Evolutionary conservation across 2,888 invertebrate species (phyloP).

Genomic region (Scelioninae gen. 1): DNA sequence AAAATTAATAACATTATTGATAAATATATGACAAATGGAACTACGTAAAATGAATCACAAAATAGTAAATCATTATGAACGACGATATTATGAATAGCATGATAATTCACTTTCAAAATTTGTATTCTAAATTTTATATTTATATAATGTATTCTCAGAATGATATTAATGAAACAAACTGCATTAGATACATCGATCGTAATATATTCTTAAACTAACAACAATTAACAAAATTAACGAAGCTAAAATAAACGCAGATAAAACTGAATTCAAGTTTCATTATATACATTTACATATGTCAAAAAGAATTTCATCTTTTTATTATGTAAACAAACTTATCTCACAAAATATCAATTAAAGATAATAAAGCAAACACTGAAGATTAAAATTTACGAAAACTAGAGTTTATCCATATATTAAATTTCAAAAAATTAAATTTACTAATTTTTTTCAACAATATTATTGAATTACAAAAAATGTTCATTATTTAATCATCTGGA

Average conservation of each 20-base stretch:
- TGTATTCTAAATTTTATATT: neutral
- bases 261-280: too few species aligned
- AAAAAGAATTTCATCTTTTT: neutral
- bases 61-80: neutral
- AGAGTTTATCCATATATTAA: neutral
- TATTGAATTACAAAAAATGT: too few species aligned
- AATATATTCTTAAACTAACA: neutral
- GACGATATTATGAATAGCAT: neutral
- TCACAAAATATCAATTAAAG: neutral
- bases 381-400: neutral
- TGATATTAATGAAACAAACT: neutral
- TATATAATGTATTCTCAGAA: neutral
- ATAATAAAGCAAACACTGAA: neutral
- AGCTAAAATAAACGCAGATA: too few species aligned
- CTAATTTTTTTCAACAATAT: too few species aligned
- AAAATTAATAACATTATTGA: too few species aligned
- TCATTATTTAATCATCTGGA: too few species aligned
- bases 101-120: neutral
- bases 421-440: neutral
- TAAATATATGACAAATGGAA: too few species aligned
- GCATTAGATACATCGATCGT: neutral
- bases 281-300: too few species aligned
- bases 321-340: slow-evolving; percentile 10
- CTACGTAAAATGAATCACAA: neutral
- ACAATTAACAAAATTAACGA: neutral